Percentiles rank a stretch among this genome's conserved stretches.
Evolutionary conservation across 2,113 vertebrate genomes (phyloP).

Genomic region (Meles meles): DNA sequence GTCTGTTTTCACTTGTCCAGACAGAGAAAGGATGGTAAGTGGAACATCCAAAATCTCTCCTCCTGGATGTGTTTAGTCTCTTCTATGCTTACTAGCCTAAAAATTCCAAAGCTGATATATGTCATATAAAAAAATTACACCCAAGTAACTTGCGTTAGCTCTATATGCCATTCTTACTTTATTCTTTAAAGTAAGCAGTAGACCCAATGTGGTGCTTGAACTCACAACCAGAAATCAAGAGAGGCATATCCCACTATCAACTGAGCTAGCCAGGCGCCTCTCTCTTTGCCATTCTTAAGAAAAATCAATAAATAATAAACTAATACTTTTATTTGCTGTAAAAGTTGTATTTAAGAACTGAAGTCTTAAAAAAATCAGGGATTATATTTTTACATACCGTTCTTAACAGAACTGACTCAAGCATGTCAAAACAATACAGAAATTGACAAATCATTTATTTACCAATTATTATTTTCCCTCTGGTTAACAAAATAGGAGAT

Average conservation of each 20-base stretch:
- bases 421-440: constrained; percentile 24
- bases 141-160: not conserved
- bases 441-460: constrained; percentile 25
- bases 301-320: not conserved
- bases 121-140: not conserved
- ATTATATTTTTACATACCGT: constrained; percentile 5
- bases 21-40: not conserved
- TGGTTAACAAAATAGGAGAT: not conserved
- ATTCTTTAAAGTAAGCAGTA: not conserved
- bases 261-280: not conserved
- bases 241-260: not conserved
- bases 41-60: not conserved
- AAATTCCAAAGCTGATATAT: not conserved
- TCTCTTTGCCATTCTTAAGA: not conserved
- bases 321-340: constrained; percentile 13
- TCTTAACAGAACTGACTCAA: not conserved
- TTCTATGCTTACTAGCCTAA: not conserved
- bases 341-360: not conserved
- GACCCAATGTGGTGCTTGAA: not conserved
- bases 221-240: not conserved
- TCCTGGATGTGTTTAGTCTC: not conserved
- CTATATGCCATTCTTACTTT: not conserved
- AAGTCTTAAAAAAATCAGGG: not conserved
- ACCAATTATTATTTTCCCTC: not conserved
- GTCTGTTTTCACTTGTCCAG: not conserved